Percentiles rank a stretch among this genome's conserved stretches.
phyloP scores from a whole-genome alignment of 2,888 invertebrate genomes.

The Hanleya hanleyi region DNA sequence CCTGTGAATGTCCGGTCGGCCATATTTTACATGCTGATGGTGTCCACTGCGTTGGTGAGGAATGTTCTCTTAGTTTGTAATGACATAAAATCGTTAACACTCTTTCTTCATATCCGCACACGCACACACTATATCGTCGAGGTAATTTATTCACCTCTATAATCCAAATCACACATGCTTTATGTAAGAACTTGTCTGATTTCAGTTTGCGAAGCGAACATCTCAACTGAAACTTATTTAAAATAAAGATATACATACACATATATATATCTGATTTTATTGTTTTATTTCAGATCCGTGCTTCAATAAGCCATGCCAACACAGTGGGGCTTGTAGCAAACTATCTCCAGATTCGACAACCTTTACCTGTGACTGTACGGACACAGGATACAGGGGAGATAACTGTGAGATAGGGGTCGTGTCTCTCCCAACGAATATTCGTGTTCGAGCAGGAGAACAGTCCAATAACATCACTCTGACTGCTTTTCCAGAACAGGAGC shows the following conservation, averaged over 20 bases:
- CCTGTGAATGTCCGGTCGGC: not conserved
- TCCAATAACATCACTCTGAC: not conserved
- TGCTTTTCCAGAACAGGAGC: not conserved
- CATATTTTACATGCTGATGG: not conserved
- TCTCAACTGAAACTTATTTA: too few species aligned
- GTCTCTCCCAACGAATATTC: not conserved
- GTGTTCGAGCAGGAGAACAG: not conserved
- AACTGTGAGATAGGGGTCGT: slow-evolving; percentile 5
- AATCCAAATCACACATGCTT: too few species aligned
- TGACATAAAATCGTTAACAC: too few species aligned
- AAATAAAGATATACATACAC: too few species aligned
- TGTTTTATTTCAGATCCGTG: slow-evolving; percentile 1
- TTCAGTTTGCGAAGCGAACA: too few species aligned
- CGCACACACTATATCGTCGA: too few species aligned
- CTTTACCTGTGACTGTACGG: not conserved
- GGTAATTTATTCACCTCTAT: too few species aligned
- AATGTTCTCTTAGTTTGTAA: too few species aligned
- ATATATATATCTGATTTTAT: too few species aligned
- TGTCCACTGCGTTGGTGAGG: not conserved
- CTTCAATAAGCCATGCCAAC: slow-evolving; percentile 1
- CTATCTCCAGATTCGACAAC: not conserved
- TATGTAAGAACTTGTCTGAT: too few species aligned
- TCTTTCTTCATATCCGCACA: too few species aligned
- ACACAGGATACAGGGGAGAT: slow-evolving; percentile 2
- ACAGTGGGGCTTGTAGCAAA: not conserved